phyloP scores from a whole-genome alignment of 2,113 vertebrate genomes.

The Pontoporia blainvillei region DNA sequence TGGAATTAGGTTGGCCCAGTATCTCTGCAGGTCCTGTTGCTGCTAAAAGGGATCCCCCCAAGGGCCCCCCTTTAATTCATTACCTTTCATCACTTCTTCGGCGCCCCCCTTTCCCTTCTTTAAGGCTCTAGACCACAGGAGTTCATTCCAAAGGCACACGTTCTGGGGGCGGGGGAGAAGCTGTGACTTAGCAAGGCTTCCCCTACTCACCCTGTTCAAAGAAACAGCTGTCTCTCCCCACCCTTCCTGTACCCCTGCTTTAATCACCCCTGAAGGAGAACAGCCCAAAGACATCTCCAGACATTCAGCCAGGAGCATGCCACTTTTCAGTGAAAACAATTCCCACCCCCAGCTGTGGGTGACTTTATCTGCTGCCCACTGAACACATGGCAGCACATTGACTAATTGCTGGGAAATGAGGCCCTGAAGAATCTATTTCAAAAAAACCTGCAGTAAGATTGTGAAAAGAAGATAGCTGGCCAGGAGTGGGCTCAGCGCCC shows the following conservation, averaged over 20 bases:
- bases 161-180: neutral
- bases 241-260: neutral
- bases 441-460: neutral
- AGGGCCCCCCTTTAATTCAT: neutral
- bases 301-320: neutral
- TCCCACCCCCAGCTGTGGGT: neutral
- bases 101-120: neutral
- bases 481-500: accelerated
- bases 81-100: neutral
- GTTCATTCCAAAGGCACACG: neutral
- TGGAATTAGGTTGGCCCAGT: neutral
- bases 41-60: neutral
- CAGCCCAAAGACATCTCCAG: neutral
- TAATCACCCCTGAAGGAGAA: neutral
- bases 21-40: neutral
- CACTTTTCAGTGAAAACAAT: neutral
- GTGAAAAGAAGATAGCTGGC: conserved; percentile 4
- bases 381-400: neutral
- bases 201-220: neutral
- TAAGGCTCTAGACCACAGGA: neutral
- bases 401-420: conserved; percentile 16
- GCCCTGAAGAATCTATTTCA: neutral
- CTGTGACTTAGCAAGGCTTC: neutral
- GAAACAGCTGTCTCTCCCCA: neutral
- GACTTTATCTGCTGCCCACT: neutral